phyloP scores from a whole-genome alignment of 2,888 invertebrate species.

The Calliphora vomitoria region DNA sequence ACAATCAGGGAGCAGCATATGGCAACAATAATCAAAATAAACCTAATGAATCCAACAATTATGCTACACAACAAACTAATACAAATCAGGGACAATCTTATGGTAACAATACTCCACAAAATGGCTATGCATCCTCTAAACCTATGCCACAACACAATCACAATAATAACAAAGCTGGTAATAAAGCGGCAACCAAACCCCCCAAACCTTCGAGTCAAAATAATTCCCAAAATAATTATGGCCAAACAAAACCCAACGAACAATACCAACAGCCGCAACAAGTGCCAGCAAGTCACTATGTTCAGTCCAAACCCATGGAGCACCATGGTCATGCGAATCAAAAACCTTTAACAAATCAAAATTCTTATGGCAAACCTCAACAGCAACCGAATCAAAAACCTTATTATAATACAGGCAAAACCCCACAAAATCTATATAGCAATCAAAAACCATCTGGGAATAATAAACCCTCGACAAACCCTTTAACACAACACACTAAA shows the following conservation, averaged over 20 bases:
- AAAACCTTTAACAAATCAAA: conserved; percentile 4
- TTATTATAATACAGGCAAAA: background rate
- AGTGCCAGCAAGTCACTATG: conserved; percentile 6
- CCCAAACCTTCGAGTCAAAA: background rate
- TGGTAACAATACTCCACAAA: conserved; percentile 1
- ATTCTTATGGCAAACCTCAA: background rate
- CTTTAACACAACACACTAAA: background rate
- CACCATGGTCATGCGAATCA: background rate
- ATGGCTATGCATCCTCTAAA: background rate
- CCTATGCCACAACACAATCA: background rate
- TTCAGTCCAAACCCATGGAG: conserved; percentile 18
- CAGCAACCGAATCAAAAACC: background rate
- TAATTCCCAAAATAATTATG: conserved; percentile 9
- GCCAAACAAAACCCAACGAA: background rate
- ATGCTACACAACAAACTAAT: background rate
- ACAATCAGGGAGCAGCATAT: background rate
- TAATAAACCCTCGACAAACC: background rate
- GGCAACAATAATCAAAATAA: conserved; percentile 4
- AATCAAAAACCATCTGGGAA: conserved; percentile 14
- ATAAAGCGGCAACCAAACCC: background rate
- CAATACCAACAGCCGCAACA: background rate
- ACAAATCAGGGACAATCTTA: conserved; percentile 1
- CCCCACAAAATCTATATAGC: conserved; percentile 17
- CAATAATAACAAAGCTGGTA: background rate
- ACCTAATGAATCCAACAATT: background rate